A percentile compares a stretch with the other conserved stretches of the same genome.
Evolutionary conservation across 1,140 invertebrate genomes (phyloP).

Genomic region (Zaprionus capensis): DNA sequence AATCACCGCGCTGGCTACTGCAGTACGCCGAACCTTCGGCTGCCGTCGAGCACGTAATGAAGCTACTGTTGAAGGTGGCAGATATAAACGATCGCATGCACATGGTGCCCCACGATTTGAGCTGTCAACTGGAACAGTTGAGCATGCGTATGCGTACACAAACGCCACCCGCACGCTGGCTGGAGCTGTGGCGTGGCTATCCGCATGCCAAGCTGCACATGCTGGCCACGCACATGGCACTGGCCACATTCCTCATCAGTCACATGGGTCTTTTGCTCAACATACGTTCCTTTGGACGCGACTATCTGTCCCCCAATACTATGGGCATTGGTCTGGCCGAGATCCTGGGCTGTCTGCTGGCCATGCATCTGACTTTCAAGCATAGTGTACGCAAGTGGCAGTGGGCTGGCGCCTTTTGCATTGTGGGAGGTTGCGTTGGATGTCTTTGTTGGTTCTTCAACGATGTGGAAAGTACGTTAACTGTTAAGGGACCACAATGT

Average conservation of each 20-base stretch:
- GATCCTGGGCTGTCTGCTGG: conserved; percentile 75
- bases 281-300: conserved; percentile 83
- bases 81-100: conserved; percentile 68
- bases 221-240: conserved; percentile 73
- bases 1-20: conserved; percentile 84
- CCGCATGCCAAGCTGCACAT: conserved; percentile 59
- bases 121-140: conserved; percentile 57
- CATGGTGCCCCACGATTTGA: conserved; percentile 72
- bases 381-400: conserved; percentile 57
- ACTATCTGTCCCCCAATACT: conserved; percentile 78
- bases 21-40: conserved; percentile 47
- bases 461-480: conserved; percentile 39
- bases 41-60: conserved; percentile 50
- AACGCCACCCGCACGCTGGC: conserved; percentile 59
- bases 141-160: conserved; percentile 49
- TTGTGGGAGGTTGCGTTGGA: conserved; percentile 55
- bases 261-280: conserved; percentile 84
- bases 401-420: conserved; percentile 62
- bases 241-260: conserved; percentile 79
- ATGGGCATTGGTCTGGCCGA: conserved; percentile 77
- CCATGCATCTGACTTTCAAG: conserved; percentile 54
- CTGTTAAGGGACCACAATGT: not conserved
- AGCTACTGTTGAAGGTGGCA: conserved; percentile 68
- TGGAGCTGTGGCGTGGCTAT: conserved; percentile 72
- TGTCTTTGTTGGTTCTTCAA: conserved; percentile 64